Evolutionary conservation across 2,888 invertebrate species (phyloP), one percentile per base, ranked within the genome.

Genomic region (Aplocera efformata): DNA sequence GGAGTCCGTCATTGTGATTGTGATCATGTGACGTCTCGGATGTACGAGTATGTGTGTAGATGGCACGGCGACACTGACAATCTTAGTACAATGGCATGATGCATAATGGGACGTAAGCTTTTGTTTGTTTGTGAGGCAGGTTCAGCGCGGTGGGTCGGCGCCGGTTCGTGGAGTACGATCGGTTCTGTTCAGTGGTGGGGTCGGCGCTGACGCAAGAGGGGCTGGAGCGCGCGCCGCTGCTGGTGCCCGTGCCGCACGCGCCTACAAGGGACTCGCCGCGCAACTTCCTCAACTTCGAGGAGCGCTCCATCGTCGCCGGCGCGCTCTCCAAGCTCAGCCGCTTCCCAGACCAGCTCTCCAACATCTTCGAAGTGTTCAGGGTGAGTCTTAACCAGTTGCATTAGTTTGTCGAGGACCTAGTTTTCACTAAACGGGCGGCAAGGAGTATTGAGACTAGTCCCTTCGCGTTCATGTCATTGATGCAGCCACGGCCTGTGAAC

Each of bases 251-350:
- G 8, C 91, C 92, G 54, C 93, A 94, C 71, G 79, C 93, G 48
- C 93, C 94, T 23, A 90, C 91, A 29, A 72, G 85, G 26, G 93
- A 93, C 66, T 89, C 91, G 52, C 88, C 91, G 53, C 72, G 67
- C 56, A 79, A 79, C 71, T 94, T 93, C 88, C 90, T 94, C 51
- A 93, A 93, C 78, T 94, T 92, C 70, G 93, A 94, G 48, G 94
- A 94, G 76, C 84, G 95, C 17, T 85, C 86, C 42, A 67, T 85
- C 21, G 88, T 92, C 24, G 90, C 93, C 1, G 79, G 88, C 39
- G 94, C 93, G 0, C 85, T 95, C 60, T 90, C 91, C 72, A 94
- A 93, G 66, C 83, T 95, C 10, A 88, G 92, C 22, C 90, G 90
- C 53, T 89, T 89, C 29, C 91, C 92, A 0, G 92, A 93, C 56